Evolutionary conservation across 1,140 invertebrate species (phyloP).

Genomic region (Drosophila ficusphila): DNA sequence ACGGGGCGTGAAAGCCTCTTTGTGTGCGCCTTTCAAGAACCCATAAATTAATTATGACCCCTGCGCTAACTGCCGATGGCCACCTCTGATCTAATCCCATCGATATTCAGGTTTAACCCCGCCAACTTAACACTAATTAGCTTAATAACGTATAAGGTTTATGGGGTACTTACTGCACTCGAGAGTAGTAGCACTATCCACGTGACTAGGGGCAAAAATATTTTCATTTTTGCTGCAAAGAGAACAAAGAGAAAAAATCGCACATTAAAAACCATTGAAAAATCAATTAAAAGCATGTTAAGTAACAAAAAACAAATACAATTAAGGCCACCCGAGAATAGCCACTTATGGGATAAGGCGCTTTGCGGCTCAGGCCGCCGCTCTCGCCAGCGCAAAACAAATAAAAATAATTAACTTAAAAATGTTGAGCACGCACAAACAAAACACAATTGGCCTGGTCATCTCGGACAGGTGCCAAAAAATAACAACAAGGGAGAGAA

Average conservation of each 20-base stretch:
- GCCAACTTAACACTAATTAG: conserved; percentile 21
- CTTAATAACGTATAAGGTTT: not conserved
- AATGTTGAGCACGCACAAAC: conserved; percentile 67
- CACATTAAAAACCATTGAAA: conserved; percentile 57
- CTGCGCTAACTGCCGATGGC: conserved; percentile 56
- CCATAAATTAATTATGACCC: conserved; percentile 77
- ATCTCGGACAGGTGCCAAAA: conserved; percentile 73
- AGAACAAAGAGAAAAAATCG: conserved; percentile 51
- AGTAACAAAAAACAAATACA: conserved; percentile 36
- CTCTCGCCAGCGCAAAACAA: conserved; percentile 27
- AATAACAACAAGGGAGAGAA: conserved; percentile 44
- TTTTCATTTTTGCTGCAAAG: conserved; percentile 89
- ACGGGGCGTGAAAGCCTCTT: conserved; percentile 24
- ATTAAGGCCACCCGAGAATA: conserved; percentile 14
- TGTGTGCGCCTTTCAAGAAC: conserved; percentile 18
- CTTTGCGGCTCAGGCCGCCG: conserved; percentile 61
- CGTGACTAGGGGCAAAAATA: conserved; percentile 89
- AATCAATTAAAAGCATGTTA: conserved; percentile 59
- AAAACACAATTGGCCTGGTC: conserved; percentile 71
- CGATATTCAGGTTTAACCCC: conserved; percentile 46
- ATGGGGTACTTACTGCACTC: conserved; percentile 85
- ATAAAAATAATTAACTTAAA: conserved; percentile 78
- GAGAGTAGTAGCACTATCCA: conserved; percentile 88
- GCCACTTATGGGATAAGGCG: conserved; percentile 51
- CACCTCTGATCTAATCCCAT: conserved; percentile 39